phyloP scores from a whole-genome alignment of 2,888 invertebrate genomes.

The Heliconius erato region DNA sequence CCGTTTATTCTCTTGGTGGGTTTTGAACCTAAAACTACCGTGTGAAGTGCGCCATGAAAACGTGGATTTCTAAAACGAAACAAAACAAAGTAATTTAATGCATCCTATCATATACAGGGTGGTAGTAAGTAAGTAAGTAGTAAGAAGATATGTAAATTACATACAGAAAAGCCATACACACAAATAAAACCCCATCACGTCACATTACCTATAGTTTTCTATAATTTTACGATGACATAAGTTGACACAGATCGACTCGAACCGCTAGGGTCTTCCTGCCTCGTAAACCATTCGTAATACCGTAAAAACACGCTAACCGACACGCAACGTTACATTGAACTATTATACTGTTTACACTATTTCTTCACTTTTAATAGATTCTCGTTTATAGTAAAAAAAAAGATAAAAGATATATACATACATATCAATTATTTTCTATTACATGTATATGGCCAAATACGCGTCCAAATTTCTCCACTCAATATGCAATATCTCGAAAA shows the following conservation, averaged over 20 bases:
- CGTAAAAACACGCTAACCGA: slow-evolving; percentile 43
- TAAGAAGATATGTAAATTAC: not conserved
- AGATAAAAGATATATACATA: not conserved
- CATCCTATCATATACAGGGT: not conserved
- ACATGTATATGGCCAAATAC: not conserved
- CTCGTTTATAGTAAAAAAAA: no score
- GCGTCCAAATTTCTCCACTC: no score
- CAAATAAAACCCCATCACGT: slow-evolving; percentile 41
- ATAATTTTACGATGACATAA: slow-evolving; percentile 50
- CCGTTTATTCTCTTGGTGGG: not conserved
- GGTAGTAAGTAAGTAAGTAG: no score
- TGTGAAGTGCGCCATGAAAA: not conserved
- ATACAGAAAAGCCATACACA: not conserved
- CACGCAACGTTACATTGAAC: slow-evolving; percentile 45
- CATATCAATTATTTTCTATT: not conserved
- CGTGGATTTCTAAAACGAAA: not conserved
- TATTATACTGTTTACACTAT: slow-evolving; percentile 13
- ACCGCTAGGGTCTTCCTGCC: slow-evolving; percentile 40
- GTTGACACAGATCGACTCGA: slow-evolving; percentile 46
- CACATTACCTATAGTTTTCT: slow-evolving; percentile 41
- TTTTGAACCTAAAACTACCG: not conserved
- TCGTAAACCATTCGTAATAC: slow-evolving; percentile 46
- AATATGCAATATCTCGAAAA: no score
- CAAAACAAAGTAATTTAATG: not conserved
- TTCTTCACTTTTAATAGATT: not conserved